Evolutionary conservation across 2,113 vertebrate genomes (phyloP), one percentile per base, ranked within the genome.

Genomic region (Pyxicephalus adspersus): DNA sequence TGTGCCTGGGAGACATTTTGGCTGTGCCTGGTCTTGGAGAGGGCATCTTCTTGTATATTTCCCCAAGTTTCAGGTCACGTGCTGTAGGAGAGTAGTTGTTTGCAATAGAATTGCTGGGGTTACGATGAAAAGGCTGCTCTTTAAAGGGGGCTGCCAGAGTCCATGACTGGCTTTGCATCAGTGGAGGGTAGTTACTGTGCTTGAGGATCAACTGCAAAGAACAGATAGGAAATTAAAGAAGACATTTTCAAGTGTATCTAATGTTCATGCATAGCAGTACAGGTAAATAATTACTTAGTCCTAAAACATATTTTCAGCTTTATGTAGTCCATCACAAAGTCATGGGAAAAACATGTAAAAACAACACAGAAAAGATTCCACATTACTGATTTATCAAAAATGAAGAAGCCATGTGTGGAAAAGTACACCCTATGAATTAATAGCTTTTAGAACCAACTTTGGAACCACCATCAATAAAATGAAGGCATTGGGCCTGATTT

Each of bases 31-130:
- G 23, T 58, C 54, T 16, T 13, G 85, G 65, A 64, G 84, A 77
- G 0, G 75, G 55, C 17, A 3, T 83, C 0, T 89, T 83, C 25
- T 80, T 89, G 26, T 76, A 67, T 1, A 97, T 67, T 52, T 91
- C 86, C 58, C 71, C 86, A 50, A 96, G 82, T 67, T 89, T 96
- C 66, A 97, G 86, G 75, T 94, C 79, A 45, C 23, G 87, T 9
- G 94, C 94, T 4, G 15, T 80, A 8, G 78, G 90, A 20, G 92
- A 93, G 70, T 94, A 98, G 85, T 98, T 96, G 85, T 95, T 98
- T 76, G 90, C 96, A 65, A 97, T 95, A 76, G 93, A 94, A 81
- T 97, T 93, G 67, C 93, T 95, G 0, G 91, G 95, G 52, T 87
- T 93, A 19, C 91, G 87, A 78, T 88, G 84, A 83, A 88, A 82